These are phyloP conservation scores for Eucera pruinosa DNA, from an alignment of 2,888 invertebrate genomes.

Conservation along the genomic window DNA sequence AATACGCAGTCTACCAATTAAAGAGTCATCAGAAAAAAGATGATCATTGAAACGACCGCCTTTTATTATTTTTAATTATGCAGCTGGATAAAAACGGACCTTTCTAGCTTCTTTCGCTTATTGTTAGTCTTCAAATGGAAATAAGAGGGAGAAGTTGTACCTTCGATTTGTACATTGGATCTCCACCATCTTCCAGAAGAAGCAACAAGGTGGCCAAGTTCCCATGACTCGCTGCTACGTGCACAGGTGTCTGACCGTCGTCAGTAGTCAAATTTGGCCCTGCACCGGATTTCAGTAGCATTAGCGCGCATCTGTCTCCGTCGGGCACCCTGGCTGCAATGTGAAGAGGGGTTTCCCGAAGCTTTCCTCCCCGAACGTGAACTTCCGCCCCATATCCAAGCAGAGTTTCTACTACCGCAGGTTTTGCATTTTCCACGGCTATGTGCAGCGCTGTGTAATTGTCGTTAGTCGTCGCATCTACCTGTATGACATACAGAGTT, in stretches of 20 bases:
- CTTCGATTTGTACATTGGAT: constrained; percentile 96
- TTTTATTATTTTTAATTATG: too few species aligned
- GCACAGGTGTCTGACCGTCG: constrained; percentile 98
- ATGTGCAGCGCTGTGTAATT: constrained; percentile 99
- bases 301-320: constrained; percentile 96
- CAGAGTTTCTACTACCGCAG: constrained; percentile 97
- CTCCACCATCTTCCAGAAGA: constrained; percentile 96
- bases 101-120: too few species aligned
- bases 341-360: constrained; percentile 97
- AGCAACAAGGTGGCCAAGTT: constrained; percentile 94
- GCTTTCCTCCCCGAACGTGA: constrained; percentile 95
- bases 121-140: too few species aligned
- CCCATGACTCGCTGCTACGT: constrained; percentile 97
- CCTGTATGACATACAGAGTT: constrained; percentile 62
- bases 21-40: too few species aligned
- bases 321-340: constrained; percentile 97
- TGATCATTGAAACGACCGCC: too few species aligned
- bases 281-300: constrained; percentile 99
- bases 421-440: constrained; percentile 97
- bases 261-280: constrained; percentile 97
- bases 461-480: constrained; percentile 86
- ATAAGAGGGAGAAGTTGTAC: constrained; percentile 85
- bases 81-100: too few species aligned
- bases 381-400: constrained; percentile 99
- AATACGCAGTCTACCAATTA: too few species aligned